Conservation (phyloP, 2,888 invertebrate genomes). For the Apamea crenata region DNA sequence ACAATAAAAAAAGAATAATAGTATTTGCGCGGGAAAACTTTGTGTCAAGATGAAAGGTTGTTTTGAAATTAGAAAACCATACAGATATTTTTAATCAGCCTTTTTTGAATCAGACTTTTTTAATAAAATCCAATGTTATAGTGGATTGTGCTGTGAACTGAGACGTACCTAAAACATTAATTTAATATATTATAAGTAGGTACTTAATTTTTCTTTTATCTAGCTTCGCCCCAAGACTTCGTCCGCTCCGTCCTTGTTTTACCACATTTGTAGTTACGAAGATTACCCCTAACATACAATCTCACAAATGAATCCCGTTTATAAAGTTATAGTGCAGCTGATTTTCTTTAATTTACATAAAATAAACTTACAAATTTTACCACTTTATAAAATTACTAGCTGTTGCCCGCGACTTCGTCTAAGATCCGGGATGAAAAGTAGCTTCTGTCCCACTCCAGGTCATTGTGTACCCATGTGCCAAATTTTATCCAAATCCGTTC, state of each 20-base stretch:
- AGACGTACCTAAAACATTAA: background rate
- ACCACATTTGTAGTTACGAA: background rate
- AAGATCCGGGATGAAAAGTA: too few relatives aligned
- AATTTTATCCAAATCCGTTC: too few relatives aligned
- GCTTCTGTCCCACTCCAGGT: too few relatives aligned
- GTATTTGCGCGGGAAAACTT: background rate
- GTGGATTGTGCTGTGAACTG: background rate
- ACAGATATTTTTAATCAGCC: background rate
- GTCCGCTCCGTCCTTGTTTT: background rate
- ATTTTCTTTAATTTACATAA: background rate
- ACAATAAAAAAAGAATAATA: background rate
- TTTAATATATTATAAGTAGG: background rate
- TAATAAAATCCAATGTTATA: background rate
- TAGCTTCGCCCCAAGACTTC: background rate
- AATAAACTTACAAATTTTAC: too few relatives aligned
- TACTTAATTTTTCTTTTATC: background rate
- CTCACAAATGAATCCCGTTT: background rate
- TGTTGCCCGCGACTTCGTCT: too few relatives aligned
- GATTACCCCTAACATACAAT: background rate
- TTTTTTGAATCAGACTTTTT: background rate
- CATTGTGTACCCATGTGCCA: too few relatives aligned
- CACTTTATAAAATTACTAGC: background rate
- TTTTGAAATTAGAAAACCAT: constrained; percentile 16
- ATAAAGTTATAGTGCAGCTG: background rate
- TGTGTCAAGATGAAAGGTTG: constrained; percentile 10